Percentiles rank a stretch among this genome's conserved stretches.
Evolutionary conservation across 2,888 invertebrate species (phyloP).

Genomic region (Rotaria macrura): DNA sequence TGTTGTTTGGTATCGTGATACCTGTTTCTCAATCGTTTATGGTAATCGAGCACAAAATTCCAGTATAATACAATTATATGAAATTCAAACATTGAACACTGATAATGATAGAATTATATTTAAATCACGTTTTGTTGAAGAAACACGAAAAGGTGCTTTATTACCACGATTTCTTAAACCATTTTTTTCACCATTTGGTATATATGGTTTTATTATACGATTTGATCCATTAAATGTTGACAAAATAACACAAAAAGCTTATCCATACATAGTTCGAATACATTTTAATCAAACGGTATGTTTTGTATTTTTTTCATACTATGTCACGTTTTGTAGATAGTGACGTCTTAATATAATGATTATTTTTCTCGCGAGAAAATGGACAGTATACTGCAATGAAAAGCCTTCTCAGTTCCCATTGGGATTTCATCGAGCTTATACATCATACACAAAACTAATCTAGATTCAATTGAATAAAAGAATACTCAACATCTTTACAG

Average conservation of each 20-base stretch:
- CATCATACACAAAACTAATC: no score
- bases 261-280: neutral
- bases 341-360: no score
- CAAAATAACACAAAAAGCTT: neutral
- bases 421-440: no score
- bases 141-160: neutral
- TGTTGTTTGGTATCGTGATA: constrained; percentile 21
- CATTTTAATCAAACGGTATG: constrained; percentile 10
- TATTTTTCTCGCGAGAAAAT: no score
- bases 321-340: no score
- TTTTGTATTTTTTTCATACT: no score
- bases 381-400: no score
- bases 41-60: neutral
- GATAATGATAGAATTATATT: neutral
- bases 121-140: neutral
- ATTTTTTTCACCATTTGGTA: neutral
- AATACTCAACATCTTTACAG: no score
- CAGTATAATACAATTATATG: constrained; percentile 7
- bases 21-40: constrained; percentile 1
- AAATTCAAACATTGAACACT: neutral
- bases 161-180: neutral
- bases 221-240: neutral
- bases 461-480: no score
- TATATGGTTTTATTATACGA: neutral
- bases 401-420: no score